Evolutionary conservation across 2,888 invertebrate genomes (phyloP).

Genomic region (Rhimphoctona megacephalus): DNA sequence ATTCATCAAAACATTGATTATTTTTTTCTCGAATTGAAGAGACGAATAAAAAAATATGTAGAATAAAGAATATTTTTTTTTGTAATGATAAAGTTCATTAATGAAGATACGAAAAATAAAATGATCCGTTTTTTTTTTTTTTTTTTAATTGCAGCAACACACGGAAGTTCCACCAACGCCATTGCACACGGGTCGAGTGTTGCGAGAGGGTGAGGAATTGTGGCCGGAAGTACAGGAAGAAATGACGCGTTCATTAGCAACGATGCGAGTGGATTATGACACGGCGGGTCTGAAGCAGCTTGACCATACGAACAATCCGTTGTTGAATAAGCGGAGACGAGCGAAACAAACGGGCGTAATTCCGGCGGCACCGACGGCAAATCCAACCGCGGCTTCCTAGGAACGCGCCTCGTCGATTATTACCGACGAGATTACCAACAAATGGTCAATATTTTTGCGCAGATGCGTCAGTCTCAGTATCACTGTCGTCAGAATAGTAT

Average conservation of each 20-base stretch:
- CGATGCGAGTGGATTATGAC: constrained; percentile 99
- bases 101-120: neutral
- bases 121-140: constrained; percentile 18
- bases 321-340: constrained; percentile 92
- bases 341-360: constrained; percentile 72
- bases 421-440: constrained; percentile 60
- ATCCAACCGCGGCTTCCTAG: constrained; percentile 79
- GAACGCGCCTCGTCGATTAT: constrained; percentile 59
- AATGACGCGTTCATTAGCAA: constrained; percentile 98
- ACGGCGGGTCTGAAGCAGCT: constrained; percentile 94
- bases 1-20: neutral
- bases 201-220: constrained; percentile 95
- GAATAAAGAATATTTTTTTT: no score
- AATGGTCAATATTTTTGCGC: constrained; percentile 74
- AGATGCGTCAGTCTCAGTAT: constrained; percentile 75
- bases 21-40: no score
- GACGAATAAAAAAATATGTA: no score
- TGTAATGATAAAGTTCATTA: no score
- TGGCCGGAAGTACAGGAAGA: constrained; percentile 99
- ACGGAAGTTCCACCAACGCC: constrained; percentile 98
- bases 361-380: constrained; percentile 70
- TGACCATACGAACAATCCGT: constrained; percentile 96
- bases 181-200: constrained; percentile 94
- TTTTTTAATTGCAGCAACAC: constrained; percentile 87
- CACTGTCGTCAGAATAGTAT: constrained; percentile 73